Evolutionary conservation across 2,888 invertebrate species (phyloP).

Genomic region (Hydrotaea diabolus): DNA sequence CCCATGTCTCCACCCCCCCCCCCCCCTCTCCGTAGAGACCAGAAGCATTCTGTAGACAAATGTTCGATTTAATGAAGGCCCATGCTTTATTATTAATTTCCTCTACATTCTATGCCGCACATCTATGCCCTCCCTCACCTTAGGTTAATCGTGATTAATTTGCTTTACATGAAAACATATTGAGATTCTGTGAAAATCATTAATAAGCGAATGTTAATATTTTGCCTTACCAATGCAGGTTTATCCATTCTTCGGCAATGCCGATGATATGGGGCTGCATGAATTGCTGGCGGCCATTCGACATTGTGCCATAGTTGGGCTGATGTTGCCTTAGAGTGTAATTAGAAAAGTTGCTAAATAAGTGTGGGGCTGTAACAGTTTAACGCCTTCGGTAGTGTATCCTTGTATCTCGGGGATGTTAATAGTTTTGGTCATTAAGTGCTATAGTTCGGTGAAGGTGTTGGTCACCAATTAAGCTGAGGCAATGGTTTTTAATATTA

Average conservation of each 20-base stretch:
- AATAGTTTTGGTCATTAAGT: background rate
- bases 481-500: too few relatives aligned
- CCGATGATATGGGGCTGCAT: too few relatives aligned
- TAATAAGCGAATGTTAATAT: background rate
- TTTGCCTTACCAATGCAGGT: background rate
- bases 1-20: background rate
- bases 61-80: background rate
- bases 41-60: background rate
- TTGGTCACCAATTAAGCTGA: too few relatives aligned
- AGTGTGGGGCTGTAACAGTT: background rate
- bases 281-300: background rate
- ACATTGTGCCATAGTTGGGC: background rate
- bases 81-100: conserved; percentile 5
- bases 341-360: background rate
- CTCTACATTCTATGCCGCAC: too few relatives aligned
- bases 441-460: too few relatives aligned
- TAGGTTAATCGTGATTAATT: conserved; percentile 21
- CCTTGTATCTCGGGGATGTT: background rate
- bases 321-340: background rate
- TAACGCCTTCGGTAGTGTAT: background rate
- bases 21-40: background rate
- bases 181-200: background rate
- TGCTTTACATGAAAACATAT: background rate
- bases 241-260: background rate
- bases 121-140: background rate